These are phyloP conservation scores for Parnassius mnemosyne DNA, from an alignment of 2,888 invertebrate species.

Conservation along the genomic window DNA sequence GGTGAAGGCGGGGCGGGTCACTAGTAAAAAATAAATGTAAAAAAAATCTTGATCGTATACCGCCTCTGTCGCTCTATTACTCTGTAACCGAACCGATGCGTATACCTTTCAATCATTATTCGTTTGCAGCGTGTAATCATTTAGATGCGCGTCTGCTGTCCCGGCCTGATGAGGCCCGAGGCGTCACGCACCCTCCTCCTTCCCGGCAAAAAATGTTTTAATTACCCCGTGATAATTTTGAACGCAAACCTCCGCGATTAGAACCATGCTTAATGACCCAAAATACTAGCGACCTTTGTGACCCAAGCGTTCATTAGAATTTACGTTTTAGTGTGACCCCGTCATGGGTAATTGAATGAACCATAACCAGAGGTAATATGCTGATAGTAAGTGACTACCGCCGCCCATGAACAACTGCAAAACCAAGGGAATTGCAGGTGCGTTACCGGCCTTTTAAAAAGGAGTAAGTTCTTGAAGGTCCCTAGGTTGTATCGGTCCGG, in stretches of 20 bases:
- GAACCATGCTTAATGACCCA: constrained; percentile 24
- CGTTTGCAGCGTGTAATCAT: constrained; percentile 72
- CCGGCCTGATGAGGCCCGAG: constrained; percentile 55
- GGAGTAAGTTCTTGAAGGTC: no score
- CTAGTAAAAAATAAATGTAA: no score
- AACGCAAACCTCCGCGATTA: constrained; percentile 32
- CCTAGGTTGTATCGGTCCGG: no score
- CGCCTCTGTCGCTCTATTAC: constrained; percentile 31
- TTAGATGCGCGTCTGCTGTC: constrained; percentile 63
- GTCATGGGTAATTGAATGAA: no score
- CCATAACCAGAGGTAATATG: no score
- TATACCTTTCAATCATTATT: constrained; percentile 76
- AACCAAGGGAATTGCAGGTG: no score
- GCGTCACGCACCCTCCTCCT: constrained; percentile 47
- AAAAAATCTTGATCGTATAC: no score
- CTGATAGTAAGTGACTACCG: no score
- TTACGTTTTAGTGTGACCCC: no score
- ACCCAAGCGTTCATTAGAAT: not conserved
- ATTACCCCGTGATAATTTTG: constrained; percentile 63
- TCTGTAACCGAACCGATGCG: constrained; percentile 45
- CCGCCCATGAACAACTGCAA: no score
- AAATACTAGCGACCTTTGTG: not conserved
- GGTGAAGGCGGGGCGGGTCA: no score
- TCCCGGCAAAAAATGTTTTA: constrained; percentile 53
- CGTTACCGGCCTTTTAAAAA: no score